Evolutionary conservation across 2,797 vertebrate species (phyloP).

Genomic region (Aselliscus stoliczkanus): DNA sequence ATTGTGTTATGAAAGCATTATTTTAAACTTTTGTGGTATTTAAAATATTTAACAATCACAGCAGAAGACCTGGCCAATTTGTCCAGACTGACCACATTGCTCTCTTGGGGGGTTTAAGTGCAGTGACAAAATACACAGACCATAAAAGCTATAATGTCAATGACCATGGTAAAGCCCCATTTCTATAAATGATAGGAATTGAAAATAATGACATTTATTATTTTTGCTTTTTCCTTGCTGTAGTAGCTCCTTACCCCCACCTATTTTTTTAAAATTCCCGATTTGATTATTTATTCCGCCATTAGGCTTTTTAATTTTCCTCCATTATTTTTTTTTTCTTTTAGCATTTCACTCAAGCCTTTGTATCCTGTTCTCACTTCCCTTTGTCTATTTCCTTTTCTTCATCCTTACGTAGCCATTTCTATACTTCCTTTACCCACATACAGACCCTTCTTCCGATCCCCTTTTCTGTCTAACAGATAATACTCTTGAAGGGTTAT

Average conservation of each 20-base stretch:
- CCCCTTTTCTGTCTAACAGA: not conserved
- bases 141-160: not conserved
- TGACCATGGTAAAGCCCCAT: not conserved
- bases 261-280: not conserved
- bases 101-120: not conserved
- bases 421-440: not conserved
- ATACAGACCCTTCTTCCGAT: not conserved
- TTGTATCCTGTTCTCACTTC: slow-evolving; percentile 21
- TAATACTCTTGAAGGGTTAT: not conserved
- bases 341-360: slow-evolving; percentile 27
- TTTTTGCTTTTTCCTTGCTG: not conserved
- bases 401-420: not conserved
- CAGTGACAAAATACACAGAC: not conserved
- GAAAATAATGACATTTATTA: not conserved
- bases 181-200: not conserved
- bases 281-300: slow-evolving; percentile 54
- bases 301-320: slow-evolving; percentile 60
- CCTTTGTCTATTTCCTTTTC: slow-evolving; percentile 55
- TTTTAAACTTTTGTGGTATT: slow-evolving; percentile 1
- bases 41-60: not conserved
- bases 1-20: not conserved
- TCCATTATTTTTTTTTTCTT: slow-evolving; percentile 67
- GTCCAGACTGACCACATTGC: not conserved
- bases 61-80: not conserved
- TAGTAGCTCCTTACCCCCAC: not conserved